Conservation (phyloP, 2,888 invertebrate genomes). For the Shargacucullia verbasci region DNA sequence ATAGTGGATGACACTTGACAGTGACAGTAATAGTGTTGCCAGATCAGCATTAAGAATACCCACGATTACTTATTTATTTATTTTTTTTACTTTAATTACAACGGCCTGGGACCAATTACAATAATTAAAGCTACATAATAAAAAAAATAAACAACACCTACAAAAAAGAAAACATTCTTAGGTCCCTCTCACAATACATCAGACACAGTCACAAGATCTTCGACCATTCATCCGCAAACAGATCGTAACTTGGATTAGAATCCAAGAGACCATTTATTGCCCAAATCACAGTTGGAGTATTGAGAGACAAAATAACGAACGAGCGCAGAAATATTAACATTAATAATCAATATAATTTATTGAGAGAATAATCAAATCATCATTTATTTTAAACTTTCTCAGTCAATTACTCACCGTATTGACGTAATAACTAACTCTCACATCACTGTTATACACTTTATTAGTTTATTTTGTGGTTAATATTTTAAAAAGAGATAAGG, state of each 20-base stretch:
- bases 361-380: constrained; percentile 20
- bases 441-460: constrained; percentile 43
- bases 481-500: constrained; percentile 17
- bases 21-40: constrained; percentile 32
- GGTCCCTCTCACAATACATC: too few relatives aligned
- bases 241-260: too few relatives aligned
- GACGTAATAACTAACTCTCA: constrained; percentile 21
- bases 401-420: constrained; percentile 34
- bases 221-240: too few relatives aligned
- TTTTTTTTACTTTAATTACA: too few relatives aligned
- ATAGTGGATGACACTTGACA: constrained; percentile 22
- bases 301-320: constrained; percentile 49
- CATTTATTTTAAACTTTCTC: constrained; percentile 24
- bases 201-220: too few relatives aligned
- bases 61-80: too few relatives aligned
- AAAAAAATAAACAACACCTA: too few relatives aligned
- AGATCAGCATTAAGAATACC: background rate
- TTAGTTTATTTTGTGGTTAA: constrained; percentile 4
- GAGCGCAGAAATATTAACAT: constrained; percentile 42
- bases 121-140: too few relatives aligned
- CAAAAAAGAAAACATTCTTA: too few relatives aligned
- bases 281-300: constrained; percentile 27
- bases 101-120: too few relatives aligned
- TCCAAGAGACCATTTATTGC: too few relatives aligned
- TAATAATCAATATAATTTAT: constrained; percentile 46